Conservation (phyloP, 1,140 invertebrate species). For the Penaeus japonicus region DNA sequence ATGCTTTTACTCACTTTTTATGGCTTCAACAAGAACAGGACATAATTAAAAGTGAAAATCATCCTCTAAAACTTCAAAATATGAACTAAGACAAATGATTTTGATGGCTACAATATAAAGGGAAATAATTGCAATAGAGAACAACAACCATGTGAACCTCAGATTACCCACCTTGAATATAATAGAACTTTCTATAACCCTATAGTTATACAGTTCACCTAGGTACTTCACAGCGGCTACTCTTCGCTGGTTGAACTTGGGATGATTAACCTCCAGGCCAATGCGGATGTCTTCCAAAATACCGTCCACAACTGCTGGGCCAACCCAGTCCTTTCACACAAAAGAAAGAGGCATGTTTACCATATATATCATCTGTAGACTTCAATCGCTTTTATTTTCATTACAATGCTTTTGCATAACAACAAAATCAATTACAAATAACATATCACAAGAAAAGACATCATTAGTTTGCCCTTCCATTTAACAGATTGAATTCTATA, state of each 20-base stretch:
- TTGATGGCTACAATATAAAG: background rate
- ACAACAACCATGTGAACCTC: background rate
- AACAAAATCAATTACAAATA: no score
- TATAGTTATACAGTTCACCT: slow-evolving; percentile 95
- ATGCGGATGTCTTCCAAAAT: slow-evolving; percentile 94
- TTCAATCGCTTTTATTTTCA: no score
- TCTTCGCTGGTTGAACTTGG: slow-evolving; percentile 92
- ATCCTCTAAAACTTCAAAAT: background rate
- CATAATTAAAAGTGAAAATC: background rate
- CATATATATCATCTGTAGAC: no score
- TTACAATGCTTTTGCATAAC: no score
- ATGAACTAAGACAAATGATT: background rate
- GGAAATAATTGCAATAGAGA: background rate
- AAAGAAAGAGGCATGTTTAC: background rate
- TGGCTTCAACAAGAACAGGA: background rate
- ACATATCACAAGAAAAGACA: no score
- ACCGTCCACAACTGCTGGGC: slow-evolving; percentile 89
- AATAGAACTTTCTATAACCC: slow-evolving; percentile 89
- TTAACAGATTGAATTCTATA: no score
- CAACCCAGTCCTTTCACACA: slow-evolving; percentile 78
- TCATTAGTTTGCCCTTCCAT: no score
- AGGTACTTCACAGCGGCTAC: slow-evolving; percentile 94
- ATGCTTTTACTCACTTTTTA: background rate
- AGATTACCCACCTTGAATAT: slow-evolving; percentile 78
- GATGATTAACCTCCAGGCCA: no score